Evolutionary conservation across 2,888 invertebrate genomes (phyloP).

Genomic region (Acanthosepion lycidas): DNA sequence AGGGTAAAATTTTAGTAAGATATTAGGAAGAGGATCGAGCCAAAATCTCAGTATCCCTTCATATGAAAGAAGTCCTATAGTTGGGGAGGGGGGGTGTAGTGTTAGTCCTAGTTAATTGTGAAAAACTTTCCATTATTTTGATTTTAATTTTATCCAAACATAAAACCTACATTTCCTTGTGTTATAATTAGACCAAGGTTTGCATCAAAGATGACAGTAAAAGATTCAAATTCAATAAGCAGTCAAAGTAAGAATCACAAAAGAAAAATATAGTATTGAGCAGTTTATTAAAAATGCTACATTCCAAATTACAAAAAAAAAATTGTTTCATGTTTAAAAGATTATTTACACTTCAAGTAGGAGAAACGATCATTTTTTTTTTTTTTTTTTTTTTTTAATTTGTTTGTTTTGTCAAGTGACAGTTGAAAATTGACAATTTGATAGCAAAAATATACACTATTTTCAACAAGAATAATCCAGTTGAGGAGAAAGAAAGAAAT

Average conservation of each 20-base stretch:
- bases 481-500: not conserved
- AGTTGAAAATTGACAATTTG: conserved; percentile 33
- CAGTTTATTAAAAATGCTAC: conserved; percentile 23
- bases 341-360: not conserved
- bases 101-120: no score
- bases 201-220: no score
- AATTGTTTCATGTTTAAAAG: not conserved
- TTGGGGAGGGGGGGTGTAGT: no score
- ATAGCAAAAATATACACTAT: conserved; percentile 17
- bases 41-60: no score
- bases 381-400: not conserved
- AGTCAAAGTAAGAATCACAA: not conserved
- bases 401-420: not conserved
- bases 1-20: no score
- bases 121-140: no score
- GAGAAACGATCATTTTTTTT: not conserved
- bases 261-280: not conserved
- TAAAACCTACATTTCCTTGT: no score
- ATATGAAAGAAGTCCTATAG: no score
- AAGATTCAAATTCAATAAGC: no score
- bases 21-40: no score
- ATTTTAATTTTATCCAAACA: no score
- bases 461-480: not conserved
- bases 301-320: conserved; percentile 8
- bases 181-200: no score